Percentiles rank a stretch among this genome's conserved stretches.
Evolutionary conservation across 2,888 invertebrate species (phyloP).

Genomic region (Hirtodrosophila trivittata): DNA sequence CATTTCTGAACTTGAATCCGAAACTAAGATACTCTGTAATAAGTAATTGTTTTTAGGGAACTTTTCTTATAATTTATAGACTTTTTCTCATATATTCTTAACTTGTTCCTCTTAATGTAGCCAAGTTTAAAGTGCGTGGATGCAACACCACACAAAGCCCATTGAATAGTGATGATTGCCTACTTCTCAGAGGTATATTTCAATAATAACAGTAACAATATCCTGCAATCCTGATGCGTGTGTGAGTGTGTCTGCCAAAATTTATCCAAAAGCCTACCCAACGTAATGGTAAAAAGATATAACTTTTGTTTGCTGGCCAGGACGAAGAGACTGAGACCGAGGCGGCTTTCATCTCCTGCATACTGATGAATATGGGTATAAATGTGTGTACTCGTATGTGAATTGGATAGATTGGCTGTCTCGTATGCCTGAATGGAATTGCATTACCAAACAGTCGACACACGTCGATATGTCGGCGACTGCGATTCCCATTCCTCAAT

Average conservation of each 20-base stretch:
- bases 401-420: slow-evolving; percentile 77
- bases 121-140: no score
- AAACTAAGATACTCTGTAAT: slow-evolving; percentile 19
- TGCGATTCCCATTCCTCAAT: slow-evolving; percentile 17
- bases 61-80: no score
- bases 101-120: no score
- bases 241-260: slow-evolving; percentile 41
- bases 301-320: slow-evolving; percentile 63
- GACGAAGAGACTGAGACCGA: slow-evolving; percentile 26
- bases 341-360: slow-evolving; percentile 70
- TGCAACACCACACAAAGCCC: not conserved
- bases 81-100: no score
- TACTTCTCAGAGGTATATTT: not conserved
- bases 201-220: slow-evolving; percentile 31
- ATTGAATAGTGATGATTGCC: not conserved
- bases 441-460: slow-evolving; percentile 69
- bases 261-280: slow-evolving; percentile 51
- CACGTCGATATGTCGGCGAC: slow-evolving; percentile 35
- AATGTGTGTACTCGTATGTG: slow-evolving; percentile 40
- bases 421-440: slow-evolving; percentile 78
- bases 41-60: no score
- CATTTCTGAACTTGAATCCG: not conserved
- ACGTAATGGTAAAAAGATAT: slow-evolving; percentile 67
- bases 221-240: slow-evolving; percentile 35
- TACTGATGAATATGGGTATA: slow-evolving; percentile 65